Conservation (phyloP, 1,140 invertebrate genomes). For the Danaus melanippus region DNA sequence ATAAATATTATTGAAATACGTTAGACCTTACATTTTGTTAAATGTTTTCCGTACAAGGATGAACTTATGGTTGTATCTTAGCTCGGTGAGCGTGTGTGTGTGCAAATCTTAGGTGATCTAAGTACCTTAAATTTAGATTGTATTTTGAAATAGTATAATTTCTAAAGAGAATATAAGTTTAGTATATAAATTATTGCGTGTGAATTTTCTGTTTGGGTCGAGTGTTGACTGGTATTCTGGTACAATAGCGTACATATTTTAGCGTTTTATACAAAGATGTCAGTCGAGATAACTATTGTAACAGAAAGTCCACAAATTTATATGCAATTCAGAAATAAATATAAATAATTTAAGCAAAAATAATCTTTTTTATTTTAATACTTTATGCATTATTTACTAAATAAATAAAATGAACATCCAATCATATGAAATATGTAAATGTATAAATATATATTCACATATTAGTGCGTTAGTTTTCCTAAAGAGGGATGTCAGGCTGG, state of each 20-base stretch:
- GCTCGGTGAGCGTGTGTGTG: conserved; percentile 43
- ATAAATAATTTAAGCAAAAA: conserved; percentile 62
- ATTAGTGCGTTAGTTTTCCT: not conserved
- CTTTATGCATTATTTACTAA: not conserved
- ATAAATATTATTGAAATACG: conserved; percentile 9
- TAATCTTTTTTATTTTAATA: conserved; percentile 19
- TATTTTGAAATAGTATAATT: conserved; percentile 65
- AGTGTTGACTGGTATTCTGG: conserved; percentile 50
- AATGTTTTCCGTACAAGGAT: conserved; percentile 37
- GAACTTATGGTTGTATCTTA: conserved; percentile 42
- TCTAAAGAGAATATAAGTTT: conserved; percentile 53
- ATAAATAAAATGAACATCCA: not conserved
- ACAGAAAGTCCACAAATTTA: conserved; percentile 71
- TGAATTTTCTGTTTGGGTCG: conserved; percentile 62
- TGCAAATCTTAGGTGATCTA: conserved; percentile 54
- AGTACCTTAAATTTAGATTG: conserved; percentile 58
- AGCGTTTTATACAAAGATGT: conserved; percentile 70
- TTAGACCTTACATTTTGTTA: conserved; percentile 33
- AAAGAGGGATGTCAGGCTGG: too few relatives aligned
- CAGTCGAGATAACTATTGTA: conserved; percentile 68
- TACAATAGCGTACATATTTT: conserved; percentile 65
- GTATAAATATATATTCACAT: conserved; percentile 17
- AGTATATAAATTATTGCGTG: conserved; percentile 69
- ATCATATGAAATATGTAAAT: not conserved
- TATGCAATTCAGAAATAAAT: conserved; percentile 70